Conservation (phyloP, 2,888 invertebrate species). For the Leptarthrus brevirostris region DNA sequence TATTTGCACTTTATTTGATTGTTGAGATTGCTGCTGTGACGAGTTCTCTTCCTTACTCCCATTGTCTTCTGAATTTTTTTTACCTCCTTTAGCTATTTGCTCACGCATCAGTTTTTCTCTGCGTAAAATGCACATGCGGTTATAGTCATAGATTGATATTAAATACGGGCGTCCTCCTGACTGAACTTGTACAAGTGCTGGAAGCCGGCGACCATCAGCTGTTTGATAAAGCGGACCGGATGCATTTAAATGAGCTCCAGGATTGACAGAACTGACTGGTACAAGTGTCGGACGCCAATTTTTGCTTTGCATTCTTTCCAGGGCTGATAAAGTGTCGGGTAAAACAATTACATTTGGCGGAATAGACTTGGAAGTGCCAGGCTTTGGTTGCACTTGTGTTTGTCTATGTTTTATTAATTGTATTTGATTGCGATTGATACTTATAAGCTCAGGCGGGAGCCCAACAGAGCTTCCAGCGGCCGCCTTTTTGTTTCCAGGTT, state of each 20-base stretch:
- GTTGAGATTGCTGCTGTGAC: neutral
- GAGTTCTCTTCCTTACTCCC: conserved; percentile 4
- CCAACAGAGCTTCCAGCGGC: neutral
- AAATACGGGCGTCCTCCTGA: conserved; percentile 84
- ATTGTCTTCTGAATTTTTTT: conserved; percentile 48
- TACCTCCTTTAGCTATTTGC: conserved; percentile 65
- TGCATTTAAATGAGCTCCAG: conserved; percentile 59
- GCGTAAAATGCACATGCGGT: conserved; percentile 80
- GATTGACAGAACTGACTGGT: conserved; percentile 70
- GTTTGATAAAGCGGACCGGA: conserved; percentile 69
- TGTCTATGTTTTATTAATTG: conserved; percentile 57
- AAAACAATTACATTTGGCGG: conserved; percentile 65
- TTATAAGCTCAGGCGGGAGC: conserved; percentile 55
- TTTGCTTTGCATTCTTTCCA: conserved; percentile 69
- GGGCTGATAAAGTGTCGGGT: conserved; percentile 64
- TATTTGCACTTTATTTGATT: conserved; percentile 52
- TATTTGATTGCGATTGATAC: conserved; percentile 51
- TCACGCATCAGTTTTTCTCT: conserved; percentile 75
- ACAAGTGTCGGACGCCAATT: conserved; percentile 80
- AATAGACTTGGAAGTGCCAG: neutral
- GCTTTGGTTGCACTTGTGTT: conserved; percentile 57
- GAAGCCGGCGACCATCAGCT: conserved; percentile 71
- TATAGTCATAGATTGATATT: conserved; percentile 82
- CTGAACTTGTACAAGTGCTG: conserved; percentile 78
- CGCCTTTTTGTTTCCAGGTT: conserved; percentile 33